Evolutionary conservation across 2,113 vertebrate species (phyloP).

Genomic region (Gadus macrocephalus): DNA sequence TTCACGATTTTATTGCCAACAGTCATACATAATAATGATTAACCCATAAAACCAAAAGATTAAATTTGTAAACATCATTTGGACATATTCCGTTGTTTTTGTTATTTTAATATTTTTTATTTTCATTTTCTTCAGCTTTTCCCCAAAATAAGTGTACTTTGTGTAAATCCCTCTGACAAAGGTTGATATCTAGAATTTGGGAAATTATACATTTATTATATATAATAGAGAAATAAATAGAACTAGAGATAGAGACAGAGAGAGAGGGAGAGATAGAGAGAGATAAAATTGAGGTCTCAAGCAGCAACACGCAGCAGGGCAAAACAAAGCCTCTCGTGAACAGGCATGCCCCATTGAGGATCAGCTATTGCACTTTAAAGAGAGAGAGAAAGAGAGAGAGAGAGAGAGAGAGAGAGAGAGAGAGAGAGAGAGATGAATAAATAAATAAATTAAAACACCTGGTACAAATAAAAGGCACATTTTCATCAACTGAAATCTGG

Average conservation of each 20-base stretch:
- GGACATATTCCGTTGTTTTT: constrained; percentile 65
- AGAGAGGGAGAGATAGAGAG: constrained; percentile 18
- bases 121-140: constrained; percentile 38
- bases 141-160: constrained; percentile 60
- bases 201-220: constrained; percentile 65
- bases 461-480: constrained; percentile 68
- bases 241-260: constrained; percentile 27
- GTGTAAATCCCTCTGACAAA: constrained; percentile 60
- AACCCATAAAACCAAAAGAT: constrained; percentile 71
- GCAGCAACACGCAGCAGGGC: constrained; percentile 72
- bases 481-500: constrained; percentile 54
- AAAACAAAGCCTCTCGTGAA: constrained; percentile 65
- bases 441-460: constrained; percentile 5
- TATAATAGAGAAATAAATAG: constrained; percentile 44
- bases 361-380: constrained; percentile 65
- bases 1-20: constrained; percentile 78
- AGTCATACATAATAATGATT: constrained; percentile 69
- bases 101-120: constrained; percentile 35
- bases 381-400: constrained; percentile 38
- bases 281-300: constrained; percentile 35
- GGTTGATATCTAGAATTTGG: constrained; percentile 58
- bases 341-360: constrained; percentile 61
- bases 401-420: constrained; percentile 4
- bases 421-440: too few relatives aligned
- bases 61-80: constrained; percentile 72